Evolutionary conservation across 2,113 vertebrate species (phyloP).

Genomic region (Leptodactylus fuscus): DNA sequence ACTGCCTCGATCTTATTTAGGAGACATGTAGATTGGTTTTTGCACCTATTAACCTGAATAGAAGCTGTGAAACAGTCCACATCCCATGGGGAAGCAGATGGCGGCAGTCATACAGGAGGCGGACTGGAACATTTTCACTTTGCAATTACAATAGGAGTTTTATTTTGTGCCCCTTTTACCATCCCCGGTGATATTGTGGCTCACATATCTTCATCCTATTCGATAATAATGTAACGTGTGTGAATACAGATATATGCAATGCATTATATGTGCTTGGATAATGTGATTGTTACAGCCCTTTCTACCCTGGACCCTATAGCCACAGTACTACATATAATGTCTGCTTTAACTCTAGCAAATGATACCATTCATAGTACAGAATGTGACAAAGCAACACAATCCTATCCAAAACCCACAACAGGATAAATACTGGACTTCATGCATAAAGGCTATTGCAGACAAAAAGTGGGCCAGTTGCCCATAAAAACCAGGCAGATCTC

Average conservation of each 20-base stretch:
- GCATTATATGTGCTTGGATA: not conserved
- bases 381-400: constrained; percentile 7
- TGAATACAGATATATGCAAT: constrained; percentile 1
- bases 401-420: not conserved
- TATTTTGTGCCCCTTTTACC: not conserved
- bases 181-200: not conserved
- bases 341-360: not conserved
- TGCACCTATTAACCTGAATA: not conserved
- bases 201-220: not conserved
- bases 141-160: not conserved
- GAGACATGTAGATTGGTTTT: not conserved
- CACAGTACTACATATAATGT: not conserved
- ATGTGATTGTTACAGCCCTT: not conserved
- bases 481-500: not conserved
- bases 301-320: not conserved
- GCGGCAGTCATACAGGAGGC: not conserved
- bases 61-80: not conserved
- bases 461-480: not conserved
- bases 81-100: not conserved
- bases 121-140: not conserved
- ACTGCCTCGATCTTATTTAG: not conserved
- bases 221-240: not conserved
- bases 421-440: not conserved
- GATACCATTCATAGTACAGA: not conserved
- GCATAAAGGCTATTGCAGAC: not conserved